These are phyloP conservation scores for Neoascia interrupta DNA, from an alignment of 2,888 invertebrate genomes.

Conservation along the genomic window DNA sequence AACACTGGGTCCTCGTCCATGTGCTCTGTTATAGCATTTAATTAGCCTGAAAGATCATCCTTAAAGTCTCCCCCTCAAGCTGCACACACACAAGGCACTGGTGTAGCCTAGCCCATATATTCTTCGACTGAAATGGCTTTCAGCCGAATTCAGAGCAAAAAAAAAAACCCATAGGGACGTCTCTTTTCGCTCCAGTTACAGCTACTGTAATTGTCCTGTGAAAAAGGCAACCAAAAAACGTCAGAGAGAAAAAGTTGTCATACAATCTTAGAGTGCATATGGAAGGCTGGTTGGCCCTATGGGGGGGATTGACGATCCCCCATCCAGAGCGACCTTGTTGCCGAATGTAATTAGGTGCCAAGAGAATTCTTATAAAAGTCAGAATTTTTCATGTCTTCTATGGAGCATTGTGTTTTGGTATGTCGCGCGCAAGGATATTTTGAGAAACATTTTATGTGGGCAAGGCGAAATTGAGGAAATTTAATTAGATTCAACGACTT, in stretches of 20 bases:
- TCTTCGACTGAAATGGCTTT: conserved; percentile 32
- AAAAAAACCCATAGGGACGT: conserved; percentile 6
- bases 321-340: conserved; percentile 57
- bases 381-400: conserved; percentile 25
- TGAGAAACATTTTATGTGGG: neutral
- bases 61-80: conserved; percentile 28
- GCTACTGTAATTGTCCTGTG: too few relatives aligned
- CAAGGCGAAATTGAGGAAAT: conserved; percentile 9
- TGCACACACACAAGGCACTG: too few relatives aligned
- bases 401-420: neutral
- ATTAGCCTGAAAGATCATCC: conserved; percentile 62
- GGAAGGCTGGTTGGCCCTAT: conserved; percentile 1
- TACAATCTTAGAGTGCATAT: conserved; percentile 43
- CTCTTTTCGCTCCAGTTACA: conserved; percentile 39
- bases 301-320: conserved; percentile 12
- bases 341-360: conserved; percentile 60
- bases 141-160: conserved; percentile 20
- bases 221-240: too few relatives aligned
- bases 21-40: conserved; percentile 41
- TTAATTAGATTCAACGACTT: conserved; percentile 35
- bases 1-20: neutral
- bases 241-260: conserved; percentile 6
- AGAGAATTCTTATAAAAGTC: conserved; percentile 55
- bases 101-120: conserved; percentile 31
- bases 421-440: neutral